A percentile compares a stretch with the other conserved stretches of the same genome.
These are phyloP conservation scores for Pinna nobilis DNA, from an alignment of 1,140 invertebrate species.

Conservation along the genomic window DNA sequence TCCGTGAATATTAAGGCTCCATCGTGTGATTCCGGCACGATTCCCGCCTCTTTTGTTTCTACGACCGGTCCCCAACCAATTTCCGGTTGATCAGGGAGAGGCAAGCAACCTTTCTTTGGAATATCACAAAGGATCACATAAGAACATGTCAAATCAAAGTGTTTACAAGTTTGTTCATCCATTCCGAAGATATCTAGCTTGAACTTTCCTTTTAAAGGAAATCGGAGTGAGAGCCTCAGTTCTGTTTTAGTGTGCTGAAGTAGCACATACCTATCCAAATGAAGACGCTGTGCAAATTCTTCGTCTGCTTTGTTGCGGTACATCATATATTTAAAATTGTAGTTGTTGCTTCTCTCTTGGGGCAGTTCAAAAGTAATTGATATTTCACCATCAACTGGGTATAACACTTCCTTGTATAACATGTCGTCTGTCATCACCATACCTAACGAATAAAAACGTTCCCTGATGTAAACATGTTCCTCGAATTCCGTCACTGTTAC, in stretches of 20 bases:
- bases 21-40: conserved; percentile 64
- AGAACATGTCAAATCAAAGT: conserved; percentile 66
- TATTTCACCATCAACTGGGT: conserved; percentile 9
- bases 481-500: conserved; percentile 52
- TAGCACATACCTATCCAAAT: conserved; percentile 67
- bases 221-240: conserved; percentile 60
- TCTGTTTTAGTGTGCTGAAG: conserved; percentile 61
- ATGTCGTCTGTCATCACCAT: conserved; percentile 1
- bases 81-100: conserved; percentile 65
- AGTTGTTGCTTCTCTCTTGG: conserved; percentile 11
- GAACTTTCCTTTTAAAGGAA: conserved; percentile 66
- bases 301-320: conserved; percentile 18
- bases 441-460: conserved; percentile 43
- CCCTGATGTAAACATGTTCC: conserved; percentile 51
- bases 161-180: conserved; percentile 59
- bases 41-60: conserved; percentile 60
- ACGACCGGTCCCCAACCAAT: conserved; percentile 69
- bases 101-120: conserved; percentile 59
- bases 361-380: neutral
- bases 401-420: conserved; percentile 3
- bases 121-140: conserved; percentile 66
- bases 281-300: conserved; percentile 21
- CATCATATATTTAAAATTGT: conserved; percentile 16
- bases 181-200: conserved; percentile 71
- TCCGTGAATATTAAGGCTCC: conserved; percentile 61